Evolutionary conservation across 2,888 invertebrate genomes (phyloP), one percentile per base, ranked within the genome.

Genomic region (Drosophila mercatorum): DNA sequence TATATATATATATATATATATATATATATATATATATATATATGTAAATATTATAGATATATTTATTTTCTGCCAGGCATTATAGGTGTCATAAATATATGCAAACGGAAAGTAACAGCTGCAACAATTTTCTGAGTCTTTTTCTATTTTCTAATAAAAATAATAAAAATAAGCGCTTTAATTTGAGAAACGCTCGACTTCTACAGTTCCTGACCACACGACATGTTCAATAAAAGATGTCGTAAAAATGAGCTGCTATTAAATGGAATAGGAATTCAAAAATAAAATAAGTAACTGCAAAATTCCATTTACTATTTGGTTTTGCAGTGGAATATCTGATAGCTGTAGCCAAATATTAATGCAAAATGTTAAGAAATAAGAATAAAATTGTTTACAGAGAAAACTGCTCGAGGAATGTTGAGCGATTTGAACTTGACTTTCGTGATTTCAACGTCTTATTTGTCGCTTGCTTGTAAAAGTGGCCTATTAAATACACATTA

Each of bases 391-490:
- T n/a, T 34, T 26, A 6, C 17, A 58, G 64, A 40, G 22, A 55
- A 41, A 55, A 41, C 40, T 60, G 53, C 61, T 60, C 31, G 36
- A 10, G 28, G 38, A 56, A 64, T 72, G 64, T 71, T 64, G 83
- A 85, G 75, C 70, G 72, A 87, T 83, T 87, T 89, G 88, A 73
- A 89, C 84, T 89, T 72, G 75, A 89, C 88, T 85, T 87, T 89
- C 72, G 76, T 68, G 62, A 72, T 81, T 81, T 87, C 79, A 75
- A 70, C 79, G 65, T 55, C 88, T 81, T 84, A 84, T 84, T 89
- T 84, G 89, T 84, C 85, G 82, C 75, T 84, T 56, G 84, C 88
- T 87, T 84, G 84, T 89, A 87, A 89, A 75, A 87, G 81, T 81
- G 68, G 79, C 69, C 85, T 89, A 89, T 89, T 81, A 88, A 84